phyloP scores from a whole-genome alignment of 1,140 invertebrate genomes.

The Trichonephila clavata region DNA sequence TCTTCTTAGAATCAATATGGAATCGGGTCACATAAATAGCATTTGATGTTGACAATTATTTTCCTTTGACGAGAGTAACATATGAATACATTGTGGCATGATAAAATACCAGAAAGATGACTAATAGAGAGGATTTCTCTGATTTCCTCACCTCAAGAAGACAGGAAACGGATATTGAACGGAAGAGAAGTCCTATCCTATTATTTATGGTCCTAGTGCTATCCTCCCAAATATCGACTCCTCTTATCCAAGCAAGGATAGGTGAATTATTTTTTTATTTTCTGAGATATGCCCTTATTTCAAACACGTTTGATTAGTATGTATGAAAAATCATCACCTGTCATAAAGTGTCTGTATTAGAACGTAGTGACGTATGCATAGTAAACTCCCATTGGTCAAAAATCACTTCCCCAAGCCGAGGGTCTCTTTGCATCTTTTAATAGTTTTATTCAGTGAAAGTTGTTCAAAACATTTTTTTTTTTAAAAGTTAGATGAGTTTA shows the following conservation, averaged over 20 bases:
- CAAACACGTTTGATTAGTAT: not conserved
- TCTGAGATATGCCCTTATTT: not conserved
- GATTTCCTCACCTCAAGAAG: not conserved
- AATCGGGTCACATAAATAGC: too few relatives aligned
- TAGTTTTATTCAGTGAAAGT: not conserved
- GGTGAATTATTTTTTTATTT: constrained; percentile 19
- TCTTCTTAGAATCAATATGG: too few relatives aligned
- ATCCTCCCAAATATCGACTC: not conserved
- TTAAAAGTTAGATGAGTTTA: too few relatives aligned
- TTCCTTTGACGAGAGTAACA: not conserved
- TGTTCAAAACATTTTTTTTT: too few relatives aligned
- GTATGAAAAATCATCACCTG: not conserved
- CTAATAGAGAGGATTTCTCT: constrained; percentile 4
- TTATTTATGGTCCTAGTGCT: not conserved
- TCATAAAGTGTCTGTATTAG: not conserved
- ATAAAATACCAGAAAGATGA: not conserved
- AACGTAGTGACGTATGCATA: not conserved
- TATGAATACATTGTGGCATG: not conserved
- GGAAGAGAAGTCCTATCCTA: not conserved
- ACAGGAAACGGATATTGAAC: constrained; percentile 12
- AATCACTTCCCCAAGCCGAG: not conserved
- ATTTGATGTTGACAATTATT: too few relatives aligned
- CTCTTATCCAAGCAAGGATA: not conserved
- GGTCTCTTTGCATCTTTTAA: not conserved
- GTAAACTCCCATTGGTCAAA: not conserved